phyloP scores from a whole-genome alignment of 2,888 invertebrate species.

The Pollenia labialis region DNA sequence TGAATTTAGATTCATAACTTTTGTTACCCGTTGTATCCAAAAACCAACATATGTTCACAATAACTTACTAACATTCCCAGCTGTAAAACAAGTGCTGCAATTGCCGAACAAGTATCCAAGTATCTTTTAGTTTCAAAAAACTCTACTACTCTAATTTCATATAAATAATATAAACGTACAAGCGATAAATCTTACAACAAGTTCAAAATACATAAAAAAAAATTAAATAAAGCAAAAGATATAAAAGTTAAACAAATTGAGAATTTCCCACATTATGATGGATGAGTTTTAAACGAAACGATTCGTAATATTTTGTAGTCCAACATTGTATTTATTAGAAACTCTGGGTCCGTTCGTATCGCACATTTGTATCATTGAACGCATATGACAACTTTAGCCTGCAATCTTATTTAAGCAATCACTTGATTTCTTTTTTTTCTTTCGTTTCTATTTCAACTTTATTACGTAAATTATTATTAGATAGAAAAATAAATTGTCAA shows the following conservation, averaged over 20 bases:
- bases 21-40: slow-evolving; percentile 3
- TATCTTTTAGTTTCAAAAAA: slow-evolving; percentile 15
- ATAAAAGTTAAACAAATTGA: slow-evolving; percentile 64
- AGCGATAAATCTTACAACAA: slow-evolving; percentile 24
- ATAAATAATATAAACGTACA: neutral
- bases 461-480: slow-evolving; percentile 52
- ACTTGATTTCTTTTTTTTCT: slow-evolving; percentile 16
- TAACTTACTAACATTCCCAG: neutral
- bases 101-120: neutral
- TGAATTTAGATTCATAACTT: neutral
- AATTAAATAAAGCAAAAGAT: slow-evolving; percentile 26
- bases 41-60: slow-evolving; percentile 31
- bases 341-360: neutral
- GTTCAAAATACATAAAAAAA: neutral
- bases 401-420: slow-evolving; percentile 64
- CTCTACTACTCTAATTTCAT: slow-evolving; percentile 23
- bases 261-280: slow-evolving; percentile 74
- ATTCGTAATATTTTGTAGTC: slow-evolving; percentile 42
- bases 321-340: neutral
- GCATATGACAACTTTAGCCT: slow-evolving; percentile 47
- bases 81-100: slow-evolving; percentile 13
- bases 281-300: slow-evolving; percentile 48
- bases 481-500: slow-evolving; percentile 54
- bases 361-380: slow-evolving; percentile 22
- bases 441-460: slow-evolving; percentile 2